Evolutionary conservation across 2,888 invertebrate species (phyloP).

Genomic region (Tetranychus piercei): DNA sequence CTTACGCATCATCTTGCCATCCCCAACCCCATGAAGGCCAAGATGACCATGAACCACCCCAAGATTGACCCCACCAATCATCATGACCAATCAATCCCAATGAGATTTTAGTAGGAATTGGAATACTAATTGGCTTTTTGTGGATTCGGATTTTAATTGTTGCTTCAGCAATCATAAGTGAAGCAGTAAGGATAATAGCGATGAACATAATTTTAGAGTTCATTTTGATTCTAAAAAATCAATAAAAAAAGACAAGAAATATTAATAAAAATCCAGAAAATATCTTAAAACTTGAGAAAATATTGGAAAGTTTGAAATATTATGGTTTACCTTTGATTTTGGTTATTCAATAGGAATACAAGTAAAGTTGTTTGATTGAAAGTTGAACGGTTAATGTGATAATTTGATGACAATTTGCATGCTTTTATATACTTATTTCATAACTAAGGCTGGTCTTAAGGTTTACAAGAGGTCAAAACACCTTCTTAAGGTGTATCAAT

Average conservation of each 20-base stretch:
- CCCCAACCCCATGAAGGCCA: not conserved
- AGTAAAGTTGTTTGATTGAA: too few species aligned
- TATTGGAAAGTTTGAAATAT: too few species aligned
- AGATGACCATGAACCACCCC: not conserved
- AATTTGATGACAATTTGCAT: too few species aligned
- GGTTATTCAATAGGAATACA: too few species aligned
- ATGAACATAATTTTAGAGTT: not conserved
- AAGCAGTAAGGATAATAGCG: not conserved
- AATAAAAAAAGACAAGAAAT: not conserved
- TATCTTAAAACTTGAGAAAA: not conserved
- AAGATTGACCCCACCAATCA: not conserved
- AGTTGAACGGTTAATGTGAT: too few species aligned
- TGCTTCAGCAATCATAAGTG: not conserved
- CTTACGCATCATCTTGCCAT: not conserved
- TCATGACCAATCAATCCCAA: not conserved
- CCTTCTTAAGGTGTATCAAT: too few species aligned
- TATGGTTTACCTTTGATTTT: too few species aligned
- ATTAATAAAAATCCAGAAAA: not conserved
- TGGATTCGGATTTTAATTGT: not conserved
- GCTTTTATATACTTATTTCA: too few species aligned
- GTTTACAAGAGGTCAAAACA: too few species aligned
- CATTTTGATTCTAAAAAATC: not conserved
- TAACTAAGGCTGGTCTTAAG: too few species aligned
- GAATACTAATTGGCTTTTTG: not conserved
- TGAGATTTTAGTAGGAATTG: not conserved